Percentiles rank a stretch among this genome's conserved stretches.
phyloP scores from a whole-genome alignment of 2,797 vertebrate genomes.

The Ctenopoma multispine region DNA sequence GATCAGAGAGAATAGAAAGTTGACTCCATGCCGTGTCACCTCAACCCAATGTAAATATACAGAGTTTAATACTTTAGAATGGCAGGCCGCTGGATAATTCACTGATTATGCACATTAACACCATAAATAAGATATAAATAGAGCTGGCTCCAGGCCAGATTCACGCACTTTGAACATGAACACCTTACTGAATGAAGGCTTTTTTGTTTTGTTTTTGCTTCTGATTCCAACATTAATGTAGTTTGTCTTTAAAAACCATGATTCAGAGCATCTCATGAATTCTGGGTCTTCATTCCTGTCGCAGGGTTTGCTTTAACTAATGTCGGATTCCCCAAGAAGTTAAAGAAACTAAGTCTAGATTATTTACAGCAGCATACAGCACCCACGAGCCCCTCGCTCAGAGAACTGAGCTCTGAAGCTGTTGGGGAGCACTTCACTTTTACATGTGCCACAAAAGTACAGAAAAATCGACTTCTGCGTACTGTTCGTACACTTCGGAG shows the following conservation, averaged over 20 bases:
- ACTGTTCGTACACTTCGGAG: constrained; percentile 27
- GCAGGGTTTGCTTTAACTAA: constrained; percentile 42
- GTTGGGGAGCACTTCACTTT: constrained; percentile 3
- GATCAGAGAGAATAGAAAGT: constrained; percentile 23
- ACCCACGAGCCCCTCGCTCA: background rate
- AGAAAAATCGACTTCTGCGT: constrained; percentile 27
- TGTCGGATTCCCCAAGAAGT: constrained; percentile 47
- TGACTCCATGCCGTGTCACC: constrained; percentile 9
- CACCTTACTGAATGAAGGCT: constrained; percentile 6
- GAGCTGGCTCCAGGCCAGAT: constrained; percentile 72
- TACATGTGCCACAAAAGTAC: constrained; percentile 26
- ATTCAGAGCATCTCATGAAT: background rate
- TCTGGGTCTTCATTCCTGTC: constrained; percentile 14
- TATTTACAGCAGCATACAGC: constrained; percentile 71
- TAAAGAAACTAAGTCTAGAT: constrained; percentile 63
- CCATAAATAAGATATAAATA: constrained; percentile 72
- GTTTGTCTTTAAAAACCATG: background rate
- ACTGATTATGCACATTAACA: constrained; percentile 43
- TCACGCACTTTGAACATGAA: constrained; percentile 21
- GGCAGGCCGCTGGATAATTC: constrained; percentile 34
- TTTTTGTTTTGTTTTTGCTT: constrained; percentile 1
- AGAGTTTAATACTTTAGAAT: constrained; percentile 40
- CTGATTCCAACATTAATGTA: constrained; percentile 1
- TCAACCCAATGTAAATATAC: constrained; percentile 24
- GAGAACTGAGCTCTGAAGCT: constrained; percentile 8